Evolutionary conservation across 1,140 invertebrate genomes (phyloP).

Genomic region (Aethina tumida): DNA sequence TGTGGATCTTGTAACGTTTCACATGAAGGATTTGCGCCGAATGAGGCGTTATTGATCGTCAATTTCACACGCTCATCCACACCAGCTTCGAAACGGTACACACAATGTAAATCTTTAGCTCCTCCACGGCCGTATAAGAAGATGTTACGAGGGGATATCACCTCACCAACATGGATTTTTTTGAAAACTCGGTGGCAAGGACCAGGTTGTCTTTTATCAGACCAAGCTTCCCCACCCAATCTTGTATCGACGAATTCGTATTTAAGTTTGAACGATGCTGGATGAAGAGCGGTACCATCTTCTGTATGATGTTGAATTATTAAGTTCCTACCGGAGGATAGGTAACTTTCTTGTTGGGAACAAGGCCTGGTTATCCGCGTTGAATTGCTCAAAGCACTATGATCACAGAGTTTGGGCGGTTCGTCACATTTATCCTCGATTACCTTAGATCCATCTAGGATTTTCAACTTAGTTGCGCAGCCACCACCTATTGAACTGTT

Average conservation of each 20-base stretch:
- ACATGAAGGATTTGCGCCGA: conserved; percentile 55
- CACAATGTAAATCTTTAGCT: conserved; percentile 58
- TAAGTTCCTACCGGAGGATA: conserved; percentile 53
- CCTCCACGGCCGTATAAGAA: conserved; percentile 69
- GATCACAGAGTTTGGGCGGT: conserved; percentile 68
- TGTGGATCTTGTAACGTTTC: conserved; percentile 59
- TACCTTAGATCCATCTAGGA: conserved; percentile 46
- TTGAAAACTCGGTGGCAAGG: conserved; percentile 46
- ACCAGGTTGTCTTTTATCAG: conserved; percentile 33
- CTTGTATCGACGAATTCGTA: conserved; percentile 80
- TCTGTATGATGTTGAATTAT: conserved; percentile 42
- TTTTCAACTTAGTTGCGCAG: conserved; percentile 50
- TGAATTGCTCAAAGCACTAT: conserved; percentile 63
- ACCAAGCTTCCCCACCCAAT: conserved; percentile 58
- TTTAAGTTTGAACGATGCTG: conserved; percentile 52
- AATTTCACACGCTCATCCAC: conserved; percentile 53
- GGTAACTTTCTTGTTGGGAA: conserved; percentile 63
- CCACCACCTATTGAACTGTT: conserved; percentile 30
- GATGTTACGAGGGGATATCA: conserved; percentile 62
- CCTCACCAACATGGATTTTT: conserved; percentile 45
- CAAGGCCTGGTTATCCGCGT: conserved; percentile 67
- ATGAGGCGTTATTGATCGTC: conserved; percentile 58
- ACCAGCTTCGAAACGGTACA: conserved; percentile 61
- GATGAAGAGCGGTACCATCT: conserved; percentile 56
- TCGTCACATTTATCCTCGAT: conserved; percentile 57